A percentile compares a stretch with the other conserved stretches of the same genome.
Evolutionary conservation across 2,888 invertebrate species (phyloP).

Genomic region (Tinea trinotella): DNA sequence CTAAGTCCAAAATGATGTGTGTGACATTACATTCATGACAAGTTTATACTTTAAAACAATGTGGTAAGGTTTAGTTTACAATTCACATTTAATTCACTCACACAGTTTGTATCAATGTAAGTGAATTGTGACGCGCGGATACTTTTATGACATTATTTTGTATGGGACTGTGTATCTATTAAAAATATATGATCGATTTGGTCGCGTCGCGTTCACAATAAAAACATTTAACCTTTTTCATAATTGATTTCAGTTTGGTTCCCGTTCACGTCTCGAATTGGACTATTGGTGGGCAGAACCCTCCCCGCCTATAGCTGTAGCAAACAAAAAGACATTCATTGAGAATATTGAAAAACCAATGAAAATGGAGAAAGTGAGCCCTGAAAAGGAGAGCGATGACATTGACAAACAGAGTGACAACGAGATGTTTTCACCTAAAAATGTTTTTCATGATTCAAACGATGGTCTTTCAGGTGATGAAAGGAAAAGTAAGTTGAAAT

Average conservation of each 20-base stretch:
- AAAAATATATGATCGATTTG: no score
- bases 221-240: background rate
- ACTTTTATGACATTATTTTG: no score
- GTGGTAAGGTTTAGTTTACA: no score
- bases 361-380: conserved; percentile 30
- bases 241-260: conserved; percentile 75
- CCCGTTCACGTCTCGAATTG: conserved; percentile 80
- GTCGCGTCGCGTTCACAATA: no score
- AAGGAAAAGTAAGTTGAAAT: conserved; percentile 38
- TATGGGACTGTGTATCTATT: no score
- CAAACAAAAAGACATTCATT: background rate
- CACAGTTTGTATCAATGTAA: no score
- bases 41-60: no score
- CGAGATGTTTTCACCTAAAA: conserved; percentile 56
- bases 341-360: background rate
- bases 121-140: no score
- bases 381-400: conserved; percentile 47
- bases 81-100: no score
- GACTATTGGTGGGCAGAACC: conserved; percentile 86
- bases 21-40: no score
- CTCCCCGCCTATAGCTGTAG: conserved; percentile 44
- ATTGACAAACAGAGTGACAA: conserved; percentile 42
- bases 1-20: no score
- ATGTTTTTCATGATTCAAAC: conserved; percentile 56
- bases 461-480: conserved; percentile 63